phyloP scores from a whole-genome alignment of 1,140 invertebrate genomes.

The Macrostomum lignano region DNA sequence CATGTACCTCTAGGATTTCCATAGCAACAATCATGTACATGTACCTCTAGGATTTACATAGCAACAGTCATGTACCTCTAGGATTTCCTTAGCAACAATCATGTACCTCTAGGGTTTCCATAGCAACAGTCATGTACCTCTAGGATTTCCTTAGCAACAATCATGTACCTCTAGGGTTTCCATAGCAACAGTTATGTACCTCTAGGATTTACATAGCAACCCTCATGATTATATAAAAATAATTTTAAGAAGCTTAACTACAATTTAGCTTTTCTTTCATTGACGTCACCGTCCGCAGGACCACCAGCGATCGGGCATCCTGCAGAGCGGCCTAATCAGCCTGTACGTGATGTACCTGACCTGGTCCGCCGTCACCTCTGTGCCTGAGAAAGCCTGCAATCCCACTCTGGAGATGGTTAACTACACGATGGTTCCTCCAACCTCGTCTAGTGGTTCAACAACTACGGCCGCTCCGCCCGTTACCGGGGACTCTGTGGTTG shows the following conservation, averaged over 20 bases:
- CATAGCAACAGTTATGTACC: background rate
- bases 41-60: too few species aligned
- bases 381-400: constrained; percentile 49
- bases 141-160: too few species aligned
- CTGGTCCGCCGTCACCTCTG: constrained; percentile 83
- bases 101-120: too few species aligned
- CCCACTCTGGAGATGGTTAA: constrained; percentile 30
- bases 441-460: too few species aligned
- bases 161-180: background rate
- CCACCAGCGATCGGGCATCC: constrained; percentile 28
- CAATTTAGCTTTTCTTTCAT: background rate
- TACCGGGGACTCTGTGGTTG: constrained; percentile 8
- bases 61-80: too few species aligned
- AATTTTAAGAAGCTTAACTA: background rate
- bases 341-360: constrained; percentile 80
- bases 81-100: too few species aligned
- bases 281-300: constrained; percentile 3
- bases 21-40: too few species aligned
- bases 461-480: constrained; percentile 7
- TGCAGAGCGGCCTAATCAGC: constrained; percentile 63
- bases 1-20: too few species aligned
- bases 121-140: too few species aligned
- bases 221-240: background rate
- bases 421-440: too few species aligned
- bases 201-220: background rate